Base-by-base conservation (phyloP, 2,888 invertebrate species). In the Drosophila melanosoma region DNA sequence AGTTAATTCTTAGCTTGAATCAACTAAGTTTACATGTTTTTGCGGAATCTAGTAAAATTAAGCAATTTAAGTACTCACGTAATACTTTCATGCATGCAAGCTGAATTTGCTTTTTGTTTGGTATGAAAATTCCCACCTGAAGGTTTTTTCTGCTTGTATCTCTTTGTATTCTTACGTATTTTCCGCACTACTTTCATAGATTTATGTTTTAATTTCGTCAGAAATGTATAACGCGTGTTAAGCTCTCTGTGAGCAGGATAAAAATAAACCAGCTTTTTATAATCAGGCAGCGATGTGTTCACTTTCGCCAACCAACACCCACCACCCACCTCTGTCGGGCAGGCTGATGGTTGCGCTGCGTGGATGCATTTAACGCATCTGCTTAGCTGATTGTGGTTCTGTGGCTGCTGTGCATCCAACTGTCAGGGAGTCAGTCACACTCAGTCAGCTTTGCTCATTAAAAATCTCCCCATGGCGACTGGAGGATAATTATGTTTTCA, bases 401-500 rank as follows among this genome's bases (percentile, higher is more conserved):
- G 36, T n/a, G 26, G 10, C 12, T 56, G 20, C 52, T 26, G 29
- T 49, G 57, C 45, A 52, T 26, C 33, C 12, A 20, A 23, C 49
- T 32, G 61, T 53, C 49, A 68, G 54, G 57, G 58, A 65, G 61
- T 64, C 45, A 36, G 72, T 57, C 74, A 67, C 12, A 36, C 38
- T 4, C 12, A 38, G 45, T 15, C 15, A 15, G 45, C 81, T 79
- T 76, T 84, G 81, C 38, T 57, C 67, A 56, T 66, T 23, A 64
- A 53, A 79, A 79, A 29, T 29, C 64, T 85, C 79, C 76, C 42
- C 54, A 36, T 38, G 40, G 29, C 51, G 15, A 64, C 57, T 35
- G 38, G 36, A 48, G 56, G 58, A 66, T 59, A 51, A 87, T 89
- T 85, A 87, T 85, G 80, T 77, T 87, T 82, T 84, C 77, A 72